Conservation (phyloP, 30 jellyfish, hydroid and myxozoan genomes). For the Turritopsis dohrnii region DNA sequence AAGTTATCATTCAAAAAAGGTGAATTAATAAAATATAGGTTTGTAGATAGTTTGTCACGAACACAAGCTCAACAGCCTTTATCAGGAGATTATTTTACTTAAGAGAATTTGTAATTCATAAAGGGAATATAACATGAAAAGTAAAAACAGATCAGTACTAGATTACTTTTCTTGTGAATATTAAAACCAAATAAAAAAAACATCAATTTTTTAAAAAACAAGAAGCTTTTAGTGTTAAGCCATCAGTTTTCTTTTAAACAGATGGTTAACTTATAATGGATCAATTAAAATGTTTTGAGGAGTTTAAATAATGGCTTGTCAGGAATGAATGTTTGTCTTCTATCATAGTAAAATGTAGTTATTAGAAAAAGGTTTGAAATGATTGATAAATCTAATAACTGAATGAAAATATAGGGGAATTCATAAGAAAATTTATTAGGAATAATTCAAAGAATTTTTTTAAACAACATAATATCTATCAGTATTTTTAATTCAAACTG, state of each 20-base stretch:
- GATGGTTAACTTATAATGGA: not conserved
- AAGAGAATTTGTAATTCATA: not conserved
- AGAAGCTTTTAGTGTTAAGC: no score
- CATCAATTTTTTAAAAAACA: no score
- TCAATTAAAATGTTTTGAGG: not conserved
- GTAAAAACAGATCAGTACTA: not conserved
- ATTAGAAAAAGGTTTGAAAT: not conserved
- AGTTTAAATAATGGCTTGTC: not conserved
- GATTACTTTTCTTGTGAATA: not conserved
- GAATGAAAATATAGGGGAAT: not conserved
- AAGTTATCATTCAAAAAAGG: not conserved
- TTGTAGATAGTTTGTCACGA: not conserved
- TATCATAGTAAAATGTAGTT: not conserved
- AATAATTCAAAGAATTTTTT: not conserved
- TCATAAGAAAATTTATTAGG: not conserved
- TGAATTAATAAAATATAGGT: no score
- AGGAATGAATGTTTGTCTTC: not conserved
- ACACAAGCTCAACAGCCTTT: not conserved
- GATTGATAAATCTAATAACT: not conserved
- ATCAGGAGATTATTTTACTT: not conserved
- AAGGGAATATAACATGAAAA: not conserved
- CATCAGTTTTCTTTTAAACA: no score
- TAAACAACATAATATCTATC: not conserved
- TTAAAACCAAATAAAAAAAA: no score
- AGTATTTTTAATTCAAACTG: not conserved